Evolutionary conservation across 1,140 invertebrate species (phyloP), one percentile per base, ranked within the genome.

Genomic region (Neotoxoptera formosana): DNA sequence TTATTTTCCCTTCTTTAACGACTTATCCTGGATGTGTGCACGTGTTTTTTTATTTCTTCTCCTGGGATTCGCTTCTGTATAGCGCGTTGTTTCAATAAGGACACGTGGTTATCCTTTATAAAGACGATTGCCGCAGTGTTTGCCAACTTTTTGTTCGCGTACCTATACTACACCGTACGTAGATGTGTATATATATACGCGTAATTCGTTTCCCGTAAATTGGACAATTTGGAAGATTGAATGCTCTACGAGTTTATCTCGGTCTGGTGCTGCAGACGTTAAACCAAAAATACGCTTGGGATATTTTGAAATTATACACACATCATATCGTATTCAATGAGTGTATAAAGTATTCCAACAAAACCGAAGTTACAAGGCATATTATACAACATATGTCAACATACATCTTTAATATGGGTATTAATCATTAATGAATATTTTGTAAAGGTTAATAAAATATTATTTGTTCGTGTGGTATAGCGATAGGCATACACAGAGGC

Each of bases 1-100:
- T 81, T 91, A 91, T 81, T 91, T 91, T 91, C 67, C 90, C 90
- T 91, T 51, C 90, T 90, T 90, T 90, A 60, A 81, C 90, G 90
- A 91, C 90, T 91, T 91, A 81, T 91, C 41, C 30, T 81, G 60
- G 36, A 91, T 91, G 56, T 67, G 90, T 67, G 17, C 47, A 30
- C 60, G 47, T 91, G 41, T 67, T 91, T 91, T 76, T 90, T 91
- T 67, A 67, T 60, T 91, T 45, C 20, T 91, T 25, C 90, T 81
- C 90, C 30, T 48, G 90, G 90, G 90, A 67, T 91, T 91, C 23
- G 56, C 6, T 76, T 91, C 56, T 67, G 90, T 91, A 48, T 36
- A 60, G 36, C 48, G 87, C 87, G 88, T 90, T 90, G 51, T 90
- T 90, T 90, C 88, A 89, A 89, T 89, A 89, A 89, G 36, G 36